A percentile compares a stretch with the other conserved stretches of the same genome.
These are phyloP conservation scores for Austrofundulus limnaeus DNA, from an alignment of 2,113 vertebrate species.

Conservation along the genomic window DNA sequence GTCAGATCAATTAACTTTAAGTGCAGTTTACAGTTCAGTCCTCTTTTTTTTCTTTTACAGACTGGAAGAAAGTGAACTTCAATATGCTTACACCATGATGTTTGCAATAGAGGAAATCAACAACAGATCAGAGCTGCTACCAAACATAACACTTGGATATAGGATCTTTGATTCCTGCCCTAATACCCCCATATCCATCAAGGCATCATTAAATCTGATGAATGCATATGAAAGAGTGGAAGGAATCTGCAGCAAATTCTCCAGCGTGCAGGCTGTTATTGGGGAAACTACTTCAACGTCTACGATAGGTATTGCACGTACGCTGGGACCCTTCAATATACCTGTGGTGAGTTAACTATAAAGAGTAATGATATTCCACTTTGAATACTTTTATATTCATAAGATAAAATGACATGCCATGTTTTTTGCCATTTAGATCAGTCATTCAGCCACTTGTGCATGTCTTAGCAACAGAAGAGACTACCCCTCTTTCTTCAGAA, in stretches of 20 bases:
- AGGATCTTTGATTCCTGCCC: conserved; percentile 78
- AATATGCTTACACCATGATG: conserved; percentile 78
- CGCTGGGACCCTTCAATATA: conserved; percentile 77
- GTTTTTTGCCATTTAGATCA: conserved; percentile 62
- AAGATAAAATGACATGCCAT: too few species aligned
- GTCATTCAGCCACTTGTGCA: conserved; percentile 80
- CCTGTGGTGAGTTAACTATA: conserved; percentile 75
- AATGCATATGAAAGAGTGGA: conserved; percentile 56
- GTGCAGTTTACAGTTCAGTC: conserved; percentile 2
- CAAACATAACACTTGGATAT: conserved; percentile 76
- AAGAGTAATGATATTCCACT: too few species aligned
- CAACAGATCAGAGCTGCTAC: conserved; percentile 69
- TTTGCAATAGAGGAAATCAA: conserved; percentile 82
- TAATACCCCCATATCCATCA: conserved; percentile 74
- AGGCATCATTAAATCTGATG: conserved; percentile 75
- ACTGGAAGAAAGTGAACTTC: conserved; percentile 76
- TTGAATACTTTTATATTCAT: not conserved
- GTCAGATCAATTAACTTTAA: conserved; percentile 62
- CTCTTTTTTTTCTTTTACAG: conserved; percentile 61
- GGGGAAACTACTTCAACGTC: conserved; percentile 80
- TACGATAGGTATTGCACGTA: conserved; percentile 78
- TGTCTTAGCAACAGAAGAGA: conserved; percentile 78
- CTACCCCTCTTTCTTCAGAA: conserved; percentile 79
- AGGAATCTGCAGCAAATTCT: conserved; percentile 56
- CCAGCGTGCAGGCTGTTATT: conserved; percentile 75